These are phyloP conservation scores for Heliangelus exortis DNA, from an alignment of 2,797 vertebrate genomes.

Conservation along the genomic window DNA sequence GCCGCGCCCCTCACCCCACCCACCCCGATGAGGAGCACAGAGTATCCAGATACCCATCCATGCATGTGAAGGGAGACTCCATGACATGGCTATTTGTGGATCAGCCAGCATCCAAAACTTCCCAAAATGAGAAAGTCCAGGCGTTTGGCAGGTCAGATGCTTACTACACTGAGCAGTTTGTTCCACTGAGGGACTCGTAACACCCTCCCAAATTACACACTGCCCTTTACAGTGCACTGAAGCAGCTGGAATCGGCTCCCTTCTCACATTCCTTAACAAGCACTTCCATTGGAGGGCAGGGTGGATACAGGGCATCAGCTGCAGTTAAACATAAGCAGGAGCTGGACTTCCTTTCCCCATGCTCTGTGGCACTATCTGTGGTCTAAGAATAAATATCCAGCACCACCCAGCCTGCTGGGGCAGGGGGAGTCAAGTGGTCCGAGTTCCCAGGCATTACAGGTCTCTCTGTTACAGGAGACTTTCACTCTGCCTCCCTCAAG, in stretches of 20 bases:
- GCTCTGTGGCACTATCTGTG: not conserved
- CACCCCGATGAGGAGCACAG: accelerated
- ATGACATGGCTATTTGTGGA: not conserved
- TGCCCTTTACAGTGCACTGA: slow-evolving; percentile 37
- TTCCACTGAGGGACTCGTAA: slow-evolving; percentile 10
- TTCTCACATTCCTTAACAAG: slow-evolving; percentile 55
- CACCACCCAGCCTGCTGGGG: not conserved
- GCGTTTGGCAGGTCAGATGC: not conserved
- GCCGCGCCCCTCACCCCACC: accelerated
- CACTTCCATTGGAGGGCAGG: slow-evolving; percentile 18
- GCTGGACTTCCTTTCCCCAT: not conserved
- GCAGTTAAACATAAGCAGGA: not conserved
- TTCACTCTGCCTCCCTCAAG: slow-evolving; percentile 49
- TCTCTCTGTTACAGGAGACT: slow-evolving; percentile 45
- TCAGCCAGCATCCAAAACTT: slow-evolving; percentile 17
- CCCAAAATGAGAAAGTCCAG: not conserved
- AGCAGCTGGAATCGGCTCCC: slow-evolving; percentile 53
- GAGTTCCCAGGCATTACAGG: not conserved
- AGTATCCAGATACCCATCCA: not conserved
- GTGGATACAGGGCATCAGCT: slow-evolving; percentile 48
- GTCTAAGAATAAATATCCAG: slow-evolving; percentile 41
- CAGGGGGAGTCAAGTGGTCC: not conserved
- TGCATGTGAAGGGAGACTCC: not conserved
- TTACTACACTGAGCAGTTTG: slow-evolving; percentile 43
- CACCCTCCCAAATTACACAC: slow-evolving; percentile 62